Percentiles rank a stretch among this genome's conserved stretches.
Conservation (phyloP, 1,140 invertebrate species). For the Diplogasteroides magnus region DNA sequence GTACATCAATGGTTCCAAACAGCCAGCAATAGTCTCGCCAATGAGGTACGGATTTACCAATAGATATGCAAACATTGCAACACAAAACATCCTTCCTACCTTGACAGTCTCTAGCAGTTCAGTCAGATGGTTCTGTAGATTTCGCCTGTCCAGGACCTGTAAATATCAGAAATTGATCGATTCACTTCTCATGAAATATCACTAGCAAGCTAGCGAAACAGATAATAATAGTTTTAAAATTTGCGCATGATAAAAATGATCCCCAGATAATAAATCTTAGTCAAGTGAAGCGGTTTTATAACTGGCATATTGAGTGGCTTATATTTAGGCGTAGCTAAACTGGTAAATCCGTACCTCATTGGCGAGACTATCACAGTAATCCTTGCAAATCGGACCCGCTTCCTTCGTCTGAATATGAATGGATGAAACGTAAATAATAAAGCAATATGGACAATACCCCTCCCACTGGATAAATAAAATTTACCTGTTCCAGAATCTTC, state of each 20-base stretch:
- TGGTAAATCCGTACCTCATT: background rate
- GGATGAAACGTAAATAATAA: too few relatives aligned
- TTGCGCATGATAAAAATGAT: background rate
- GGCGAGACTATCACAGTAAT: conserved; percentile 22
- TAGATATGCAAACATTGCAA: conserved; percentile 14
- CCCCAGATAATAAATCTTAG: background rate
- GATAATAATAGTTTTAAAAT: background rate
- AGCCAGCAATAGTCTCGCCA: conserved; percentile 15
- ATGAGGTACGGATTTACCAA: too few relatives aligned
- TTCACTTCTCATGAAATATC: background rate
- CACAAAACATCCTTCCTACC: conserved; percentile 11
- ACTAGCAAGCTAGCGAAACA: background rate
- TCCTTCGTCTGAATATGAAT: too few relatives aligned
- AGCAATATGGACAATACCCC: too few relatives aligned
- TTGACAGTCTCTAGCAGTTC: conserved; percentile 14
- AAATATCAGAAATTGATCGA: conserved; percentile 4
- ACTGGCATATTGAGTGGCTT: too few relatives aligned
- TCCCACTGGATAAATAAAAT: too few relatives aligned
- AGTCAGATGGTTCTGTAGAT: conserved; percentile 15
- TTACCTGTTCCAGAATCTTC: conserved; percentile 29
- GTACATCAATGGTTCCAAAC: too few relatives aligned
- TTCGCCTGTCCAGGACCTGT: conserved; percentile 14
- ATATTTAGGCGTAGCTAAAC: too few relatives aligned
- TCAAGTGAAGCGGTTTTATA: background rate
- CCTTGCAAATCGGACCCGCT: conserved; percentile 8